Evolutionary conservation across 2,113 vertebrate genomes (phyloP).

Genomic region (Myotis lucifugus): DNA sequence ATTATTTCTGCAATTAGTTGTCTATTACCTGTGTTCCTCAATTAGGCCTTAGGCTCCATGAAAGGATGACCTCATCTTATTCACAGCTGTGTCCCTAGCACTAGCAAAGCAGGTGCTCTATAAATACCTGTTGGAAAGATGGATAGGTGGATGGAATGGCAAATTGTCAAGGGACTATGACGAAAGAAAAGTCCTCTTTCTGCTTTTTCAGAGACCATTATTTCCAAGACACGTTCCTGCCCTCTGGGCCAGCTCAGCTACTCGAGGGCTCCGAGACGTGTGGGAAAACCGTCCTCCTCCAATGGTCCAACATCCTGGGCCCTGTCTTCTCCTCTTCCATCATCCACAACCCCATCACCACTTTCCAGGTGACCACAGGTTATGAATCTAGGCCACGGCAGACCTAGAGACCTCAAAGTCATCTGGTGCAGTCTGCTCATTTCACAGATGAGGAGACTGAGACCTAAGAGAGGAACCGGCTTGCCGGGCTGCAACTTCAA

Average conservation of each 20-base stretch:
- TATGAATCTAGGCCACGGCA: neutral
- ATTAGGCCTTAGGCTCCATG: neutral
- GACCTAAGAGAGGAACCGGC: neutral
- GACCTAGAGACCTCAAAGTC: neutral
- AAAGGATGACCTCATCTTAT: neutral
- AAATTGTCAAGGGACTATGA: neutral
- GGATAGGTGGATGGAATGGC: neutral
- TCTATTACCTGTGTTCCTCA: neutral
- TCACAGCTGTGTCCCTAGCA: neutral
- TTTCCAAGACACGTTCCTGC: neutral
- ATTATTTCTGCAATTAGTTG: neutral
- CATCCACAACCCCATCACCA: neutral
- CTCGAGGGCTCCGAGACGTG: accelerated
- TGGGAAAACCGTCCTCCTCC: neutral
- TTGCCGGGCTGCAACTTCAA: neutral
- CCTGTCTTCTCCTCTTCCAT: neutral
- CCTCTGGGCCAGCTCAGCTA: neutral
- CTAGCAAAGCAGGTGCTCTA: neutral
- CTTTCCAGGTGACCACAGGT: neutral
- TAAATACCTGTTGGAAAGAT: neutral
- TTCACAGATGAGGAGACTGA: neutral
- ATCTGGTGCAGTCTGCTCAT: neutral
- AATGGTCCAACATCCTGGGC: neutral
- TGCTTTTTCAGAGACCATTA: neutral
- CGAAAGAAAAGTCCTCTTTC: neutral